These are phyloP conservation scores for Sander lucioperca DNA, from an alignment of 2,113 vertebrate species.

Conservation along the genomic window DNA sequence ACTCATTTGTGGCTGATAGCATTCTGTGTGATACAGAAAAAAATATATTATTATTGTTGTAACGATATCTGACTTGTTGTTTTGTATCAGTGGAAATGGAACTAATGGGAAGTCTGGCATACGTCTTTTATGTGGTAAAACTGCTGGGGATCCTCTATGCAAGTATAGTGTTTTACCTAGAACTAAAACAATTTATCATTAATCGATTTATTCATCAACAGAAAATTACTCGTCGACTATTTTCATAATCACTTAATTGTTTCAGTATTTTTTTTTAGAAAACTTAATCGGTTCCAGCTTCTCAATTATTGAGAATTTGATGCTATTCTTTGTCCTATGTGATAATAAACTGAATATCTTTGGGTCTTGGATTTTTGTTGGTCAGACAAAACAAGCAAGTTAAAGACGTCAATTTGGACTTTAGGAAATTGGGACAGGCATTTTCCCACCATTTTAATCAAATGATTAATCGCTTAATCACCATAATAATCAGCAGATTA, in stretches of 20 bases:
- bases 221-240: neutral
- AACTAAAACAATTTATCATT: neutral
- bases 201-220: neutral
- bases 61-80: neutral
- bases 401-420: neutral
- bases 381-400: neutral
- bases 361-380: neutral
- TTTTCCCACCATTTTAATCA: neutral
- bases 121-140: neutral
- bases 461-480: neutral
- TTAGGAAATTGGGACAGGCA: neutral
- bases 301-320: neutral
- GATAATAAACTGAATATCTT: neutral
- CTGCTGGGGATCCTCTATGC: neutral
- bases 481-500: neutral
- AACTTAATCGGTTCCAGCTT: neutral
- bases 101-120: neutral
- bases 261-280: neutral
- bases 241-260: neutral
- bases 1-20: neutral
- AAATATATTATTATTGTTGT: neutral
- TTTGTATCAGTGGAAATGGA: neutral
- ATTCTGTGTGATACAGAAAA: neutral
- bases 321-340: neutral
- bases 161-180: neutral